Base-by-base conservation (phyloP, 2,888 invertebrate species). In the Pollenia griseotomentosa region DNA sequence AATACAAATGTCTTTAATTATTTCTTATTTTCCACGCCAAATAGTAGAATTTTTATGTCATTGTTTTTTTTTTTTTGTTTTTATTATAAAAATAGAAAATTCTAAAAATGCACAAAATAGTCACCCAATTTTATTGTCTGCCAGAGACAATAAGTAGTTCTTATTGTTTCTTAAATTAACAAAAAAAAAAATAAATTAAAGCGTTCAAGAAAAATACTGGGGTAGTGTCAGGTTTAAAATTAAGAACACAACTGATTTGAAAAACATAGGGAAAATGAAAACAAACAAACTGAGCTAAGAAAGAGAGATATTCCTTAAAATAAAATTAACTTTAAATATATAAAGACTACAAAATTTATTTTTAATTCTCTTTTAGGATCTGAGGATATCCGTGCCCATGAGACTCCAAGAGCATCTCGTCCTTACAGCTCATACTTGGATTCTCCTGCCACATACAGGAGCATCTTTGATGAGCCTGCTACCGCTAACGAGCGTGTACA, bases 311-410 rank as follows among this genome's bases (percentile, higher is more conserved):
- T 11, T 33, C 33, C 33, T 33, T 6, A 33, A 33, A 33, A 33
- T 33, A 33, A 5, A 33, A 33, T 33, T 33, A 6, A 5, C 33
- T 33, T 6, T 6, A 33, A 33, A 33, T 6, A 33, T 33, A 16
- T 11, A 46, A 12, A 65, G 46, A 44, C 51, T 33, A 10, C 12
- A 61, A 16, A 16, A 44, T 44, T 16, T 63, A 1, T 42, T 46
- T 40, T 19, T 59, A 33, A 33, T 19, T 6, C 5, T 86, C 68
- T 70, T 73, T 51, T 79, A 97, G 97, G 97, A 94, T 97, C 97
- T 93, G 97, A 98, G 94, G 97, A 98, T 94, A 96, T 97, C 94
- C 96, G 97, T 94, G 97, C 97, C 90, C 97, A 97, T 93, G 97
- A 97, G 92, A 95, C 96, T 93, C 96, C 97, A 92, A 95, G 95